A percentile compares a stretch with the other conserved stretches of the same genome.
Conservation (phyloP, 2,888 invertebrate genomes). For the Malthinus flaveolus region DNA sequence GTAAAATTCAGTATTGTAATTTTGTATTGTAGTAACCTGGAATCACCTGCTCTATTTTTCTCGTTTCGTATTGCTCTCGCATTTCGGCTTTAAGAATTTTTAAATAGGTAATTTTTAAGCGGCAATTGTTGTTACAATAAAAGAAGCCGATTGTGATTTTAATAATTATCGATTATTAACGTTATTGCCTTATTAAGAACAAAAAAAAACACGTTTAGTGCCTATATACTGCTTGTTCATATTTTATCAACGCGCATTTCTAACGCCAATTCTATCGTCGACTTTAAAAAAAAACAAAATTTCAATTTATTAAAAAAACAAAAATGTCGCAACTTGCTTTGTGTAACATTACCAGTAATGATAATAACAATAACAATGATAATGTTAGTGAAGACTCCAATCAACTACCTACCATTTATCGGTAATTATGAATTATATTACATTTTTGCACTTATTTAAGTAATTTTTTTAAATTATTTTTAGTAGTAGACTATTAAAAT, state of each 20-base stretch:
- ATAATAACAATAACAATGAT: constrained; percentile 70
- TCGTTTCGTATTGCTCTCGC: not conserved
- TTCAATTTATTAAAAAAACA: constrained; percentile 48
- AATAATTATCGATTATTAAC: constrained; percentile 20
- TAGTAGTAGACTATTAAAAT: no score
- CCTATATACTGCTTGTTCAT: constrained; percentile 17
- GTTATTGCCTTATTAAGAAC: constrained; percentile 12
- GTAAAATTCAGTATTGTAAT: constrained; percentile 6
- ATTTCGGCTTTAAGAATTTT: constrained; percentile 5
- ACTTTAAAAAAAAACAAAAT: constrained; percentile 6
- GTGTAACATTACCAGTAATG: constrained; percentile 63
- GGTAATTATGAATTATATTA: constrained; percentile 60
- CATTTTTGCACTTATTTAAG: not conserved
- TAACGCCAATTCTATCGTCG: constrained; percentile 5
- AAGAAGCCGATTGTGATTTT: constrained; percentile 19
- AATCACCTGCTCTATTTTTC: constrained; percentile 2
- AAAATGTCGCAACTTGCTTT: constrained; percentile 77
- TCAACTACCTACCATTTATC: constrained; percentile 85
- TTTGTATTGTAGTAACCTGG: constrained; percentile 3
- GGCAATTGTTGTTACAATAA: not conserved
- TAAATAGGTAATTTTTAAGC: not conserved
- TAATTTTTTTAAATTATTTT: no score
- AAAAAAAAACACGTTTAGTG: constrained; percentile 22
- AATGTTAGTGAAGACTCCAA: constrained; percentile 86
- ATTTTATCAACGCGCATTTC: constrained; percentile 9